phyloP scores from a whole-genome alignment of 2,888 invertebrate species.

The Hirtodrosophila confusa region DNA sequence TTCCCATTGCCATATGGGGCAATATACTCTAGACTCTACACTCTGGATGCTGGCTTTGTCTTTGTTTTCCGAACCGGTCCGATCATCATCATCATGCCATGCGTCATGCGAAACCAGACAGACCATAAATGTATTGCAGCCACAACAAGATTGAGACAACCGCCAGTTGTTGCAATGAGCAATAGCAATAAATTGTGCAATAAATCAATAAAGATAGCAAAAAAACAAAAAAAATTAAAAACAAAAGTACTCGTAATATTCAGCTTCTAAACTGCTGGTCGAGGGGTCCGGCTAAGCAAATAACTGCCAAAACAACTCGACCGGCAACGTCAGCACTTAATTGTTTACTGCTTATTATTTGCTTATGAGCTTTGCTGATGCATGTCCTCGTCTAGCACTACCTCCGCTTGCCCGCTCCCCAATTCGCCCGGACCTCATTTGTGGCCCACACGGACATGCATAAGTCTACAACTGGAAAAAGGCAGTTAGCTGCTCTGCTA shows the following conservation, averaged over 20 bases:
- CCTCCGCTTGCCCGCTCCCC: slow-evolving; percentile 19
- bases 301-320: slow-evolving; percentile 9
- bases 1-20: slow-evolving; percentile 58
- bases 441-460: slow-evolving; percentile 6
- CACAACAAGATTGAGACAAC: slow-evolving; percentile 34
- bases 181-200: slow-evolving; percentile 57
- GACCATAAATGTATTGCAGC: slow-evolving; percentile 67
- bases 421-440: slow-evolving; percentile 12
- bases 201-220: slow-evolving; percentile 59
- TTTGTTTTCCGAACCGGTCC: slow-evolving; percentile 59
- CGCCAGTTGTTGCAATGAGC: slow-evolving; percentile 23
- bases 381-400: slow-evolving; percentile 25
- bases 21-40: slow-evolving; percentile 47
- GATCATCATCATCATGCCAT: slow-evolving; percentile 31
- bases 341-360: slow-evolving; percentile 51
- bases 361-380: slow-evolving; percentile 41
- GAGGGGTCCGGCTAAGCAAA: slow-evolving; percentile 17
- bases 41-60: slow-evolving; percentile 53
- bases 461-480: too few relatives aligned
- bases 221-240: slow-evolving; percentile 15
- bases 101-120: slow-evolving; percentile 63
- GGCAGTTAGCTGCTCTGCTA: slow-evolving; percentile 1
- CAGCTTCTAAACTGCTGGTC: neutral
- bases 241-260: neutral
- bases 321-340: slow-evolving; percentile 28